Percentiles rank a stretch among this genome's conserved stretches.
Evolutionary conservation across 2,797 vertebrate genomes (phyloP).

Genomic region (Coccyzus lansbergi): DNA sequence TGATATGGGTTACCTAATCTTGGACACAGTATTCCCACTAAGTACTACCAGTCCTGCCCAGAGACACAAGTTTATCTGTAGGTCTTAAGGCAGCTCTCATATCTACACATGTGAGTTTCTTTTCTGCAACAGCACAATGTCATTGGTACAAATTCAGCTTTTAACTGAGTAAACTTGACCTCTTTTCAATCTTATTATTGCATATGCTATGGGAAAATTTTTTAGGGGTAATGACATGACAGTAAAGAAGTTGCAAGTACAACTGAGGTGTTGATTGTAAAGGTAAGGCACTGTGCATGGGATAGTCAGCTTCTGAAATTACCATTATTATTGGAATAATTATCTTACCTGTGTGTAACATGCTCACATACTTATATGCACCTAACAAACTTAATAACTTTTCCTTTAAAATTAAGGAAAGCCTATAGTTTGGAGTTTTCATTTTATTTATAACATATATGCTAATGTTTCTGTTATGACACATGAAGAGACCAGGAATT

Average conservation of each 20-base stretch:
- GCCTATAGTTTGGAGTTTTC: accelerated
- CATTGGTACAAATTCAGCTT: not conserved
- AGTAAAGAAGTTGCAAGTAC: not conserved
- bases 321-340: not conserved
- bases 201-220: not conserved
- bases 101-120: not conserved
- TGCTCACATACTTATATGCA: not conserved
- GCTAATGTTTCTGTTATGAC: not conserved
- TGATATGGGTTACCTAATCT: not conserved
- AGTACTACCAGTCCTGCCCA: not conserved
- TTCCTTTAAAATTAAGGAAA: not conserved
- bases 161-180: not conserved
- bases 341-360: not conserved
- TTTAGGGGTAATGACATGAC: not conserved
- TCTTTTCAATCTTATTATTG: not conserved
- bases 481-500: not conserved
- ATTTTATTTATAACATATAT: not conserved
- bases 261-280: not conserved
- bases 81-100: not conserved
- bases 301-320: not conserved
- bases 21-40: not conserved
- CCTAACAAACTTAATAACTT: not conserved
- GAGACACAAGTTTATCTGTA: not conserved
- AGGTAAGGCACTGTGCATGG: not conserved
- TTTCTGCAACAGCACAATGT: not conserved